Base-by-base conservation (phyloP, 2,113 vertebrate species). In the Rhinolophus sinicus region DNA sequence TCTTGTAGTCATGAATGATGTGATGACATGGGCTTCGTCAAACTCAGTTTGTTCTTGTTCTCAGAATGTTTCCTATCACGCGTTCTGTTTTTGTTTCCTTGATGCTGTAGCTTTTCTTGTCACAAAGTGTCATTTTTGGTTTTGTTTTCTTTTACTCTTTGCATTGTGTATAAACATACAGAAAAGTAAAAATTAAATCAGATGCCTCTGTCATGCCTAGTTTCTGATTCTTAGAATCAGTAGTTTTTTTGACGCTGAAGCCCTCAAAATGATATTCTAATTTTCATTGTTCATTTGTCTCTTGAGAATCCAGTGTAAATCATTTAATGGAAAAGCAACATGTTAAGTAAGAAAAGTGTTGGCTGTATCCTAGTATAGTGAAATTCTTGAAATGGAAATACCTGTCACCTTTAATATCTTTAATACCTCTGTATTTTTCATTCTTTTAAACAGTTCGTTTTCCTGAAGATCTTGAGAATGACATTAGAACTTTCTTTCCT, bases 401-500 rank as follows among this genome's bases (percentile, higher is more conserved):
- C 33, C n/a, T 90, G 47, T 94, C 40, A 90, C 24, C 50, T 92
- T 96, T 93, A 93, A 91, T 96, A 81, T 24, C 28, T 72, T 83
- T 92, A 64, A 8, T 92, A 40, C 91, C 12, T 96, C 13, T 83
- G 22, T 77, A 44, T 96, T 62, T 97, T 83, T 54, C 52, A 7
- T 93, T 60, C 58, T 90, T 73, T 95, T 96, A 92, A 97, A 93
- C 89, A 99, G 99, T 99, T 97, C 99, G 99, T 80, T 99, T 99
- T 97, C 98, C 99, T 90, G 99, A 99, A 97, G 99, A 99, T 97
- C 97, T 99, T 97, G 99, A 99, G 26, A 99, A 99, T 97, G 99
- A 99, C 52, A 98, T 99, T 97, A 99, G 99, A 92, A 99, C 99
- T 0, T 99, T 99, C 97, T 99, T 99, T 97, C 99, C 99, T 5